These are phyloP conservation scores for Passerculus sandwichensis DNA, from an alignment of 2,797 vertebrate genomes.

Conservation along the genomic window DNA sequence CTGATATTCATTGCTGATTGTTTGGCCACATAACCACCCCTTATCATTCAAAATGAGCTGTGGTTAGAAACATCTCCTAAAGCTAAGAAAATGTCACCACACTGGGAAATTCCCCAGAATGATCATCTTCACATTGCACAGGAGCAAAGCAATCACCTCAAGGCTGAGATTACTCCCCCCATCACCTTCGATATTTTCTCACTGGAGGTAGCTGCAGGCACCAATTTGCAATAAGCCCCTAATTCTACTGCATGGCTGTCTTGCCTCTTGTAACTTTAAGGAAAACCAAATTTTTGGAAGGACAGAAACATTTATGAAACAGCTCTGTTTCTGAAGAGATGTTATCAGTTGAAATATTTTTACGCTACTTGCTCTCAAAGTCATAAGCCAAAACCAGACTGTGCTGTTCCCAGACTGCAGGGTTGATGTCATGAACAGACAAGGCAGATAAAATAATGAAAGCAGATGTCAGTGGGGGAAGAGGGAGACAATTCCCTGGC, in stretches of 20 bases:
- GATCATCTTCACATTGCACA: background rate
- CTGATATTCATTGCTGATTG: background rate
- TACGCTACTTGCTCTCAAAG: background rate
- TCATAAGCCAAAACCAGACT: background rate
- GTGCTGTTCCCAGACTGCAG: background rate
- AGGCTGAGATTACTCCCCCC: background rate
- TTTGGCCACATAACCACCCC: background rate
- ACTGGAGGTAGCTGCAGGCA: background rate
- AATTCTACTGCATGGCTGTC: background rate
- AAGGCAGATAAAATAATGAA: background rate
- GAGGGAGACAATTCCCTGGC: background rate
- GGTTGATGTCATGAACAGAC: background rate
- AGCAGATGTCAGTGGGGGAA: background rate
- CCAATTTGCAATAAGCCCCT: background rate
- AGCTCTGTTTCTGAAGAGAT: background rate
- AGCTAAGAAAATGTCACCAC: background rate
- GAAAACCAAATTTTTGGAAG: background rate
- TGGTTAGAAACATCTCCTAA: background rate
- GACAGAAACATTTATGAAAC: background rate
- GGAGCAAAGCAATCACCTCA: background rate
- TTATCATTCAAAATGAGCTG: background rate
- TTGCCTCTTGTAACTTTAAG: background rate
- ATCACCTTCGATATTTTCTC: background rate
- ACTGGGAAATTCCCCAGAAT: background rate
- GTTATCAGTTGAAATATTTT: background rate